phyloP scores from a whole-genome alignment of 1,140 invertebrate genomes.

The Eupeodes corollae region DNA sequence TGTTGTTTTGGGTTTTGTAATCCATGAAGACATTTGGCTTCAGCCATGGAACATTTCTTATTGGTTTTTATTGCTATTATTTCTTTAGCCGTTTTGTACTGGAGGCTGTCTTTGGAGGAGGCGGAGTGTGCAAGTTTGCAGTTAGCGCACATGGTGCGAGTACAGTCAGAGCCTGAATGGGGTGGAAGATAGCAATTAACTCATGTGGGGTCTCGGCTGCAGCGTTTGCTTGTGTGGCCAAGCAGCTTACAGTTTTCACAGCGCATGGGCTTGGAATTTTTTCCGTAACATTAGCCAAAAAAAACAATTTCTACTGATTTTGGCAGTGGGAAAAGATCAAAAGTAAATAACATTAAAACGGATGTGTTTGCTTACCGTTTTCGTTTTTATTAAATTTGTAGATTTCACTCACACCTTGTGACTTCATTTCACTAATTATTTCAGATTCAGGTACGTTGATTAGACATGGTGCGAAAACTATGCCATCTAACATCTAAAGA shows the following conservation, averaged over 20 bases:
- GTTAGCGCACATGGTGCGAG: neutral
- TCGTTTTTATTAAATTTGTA: slow-evolving; percentile 1
- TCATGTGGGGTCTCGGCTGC: neutral
- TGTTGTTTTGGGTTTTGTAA: neutral
- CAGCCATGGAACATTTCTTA: slow-evolving; percentile 1
- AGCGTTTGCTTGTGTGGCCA: neutral
- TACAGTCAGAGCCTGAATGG: neutral
- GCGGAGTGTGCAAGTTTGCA: neutral
- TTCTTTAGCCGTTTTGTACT: neutral
- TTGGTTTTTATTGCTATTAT: neutral
- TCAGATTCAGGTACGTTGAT: neutral
- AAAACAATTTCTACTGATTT: neutral
- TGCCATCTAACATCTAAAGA: too few species aligned
- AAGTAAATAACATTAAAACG: neutral
- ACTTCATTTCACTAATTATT: neutral
- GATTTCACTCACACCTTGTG: neutral
- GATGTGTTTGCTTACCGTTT: neutral
- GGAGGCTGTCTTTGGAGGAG: neutral
- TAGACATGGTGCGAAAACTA: neutral
- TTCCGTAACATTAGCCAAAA: neutral
- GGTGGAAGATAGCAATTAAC: neutral
- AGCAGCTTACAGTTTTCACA: neutral
- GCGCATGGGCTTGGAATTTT: neutral
- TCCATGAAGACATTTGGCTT: neutral
- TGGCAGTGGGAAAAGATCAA: neutral